Percentiles rank a stretch among this genome's conserved stretches.
Conservation (phyloP, 2,797 vertebrate species). For the Distichodus sexfasciatus region DNA sequence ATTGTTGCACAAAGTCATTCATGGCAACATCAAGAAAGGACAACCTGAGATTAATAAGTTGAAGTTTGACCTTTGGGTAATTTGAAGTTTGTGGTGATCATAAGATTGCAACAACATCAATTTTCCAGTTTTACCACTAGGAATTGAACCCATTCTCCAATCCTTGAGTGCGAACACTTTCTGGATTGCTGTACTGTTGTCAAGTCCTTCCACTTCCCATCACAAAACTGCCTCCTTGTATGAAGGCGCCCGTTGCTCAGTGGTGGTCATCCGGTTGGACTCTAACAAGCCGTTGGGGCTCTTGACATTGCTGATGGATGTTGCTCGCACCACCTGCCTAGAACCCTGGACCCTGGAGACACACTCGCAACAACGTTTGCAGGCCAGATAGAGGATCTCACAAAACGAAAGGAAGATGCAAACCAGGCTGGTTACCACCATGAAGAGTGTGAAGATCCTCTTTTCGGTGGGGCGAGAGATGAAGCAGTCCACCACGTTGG, state of each 20-base stretch:
- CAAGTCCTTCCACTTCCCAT: neutral
- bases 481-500: constrained; percentile 88
- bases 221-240: constrained; percentile 50
- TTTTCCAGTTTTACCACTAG: too few relatives aligned
- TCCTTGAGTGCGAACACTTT: neutral
- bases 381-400: constrained; percentile 81
- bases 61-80: too few relatives aligned
- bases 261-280: constrained; percentile 35
- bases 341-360: neutral
- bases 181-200: neutral
- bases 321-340: constrained; percentile 37
- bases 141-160: too few relatives aligned
- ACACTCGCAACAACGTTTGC: constrained; percentile 78
- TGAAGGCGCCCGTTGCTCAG: constrained; percentile 54
- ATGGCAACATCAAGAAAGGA: neutral
- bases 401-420: constrained; percentile 82
- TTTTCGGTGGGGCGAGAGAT: constrained; percentile 88
- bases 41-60: neutral
- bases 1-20: neutral
- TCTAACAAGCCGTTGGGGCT: constrained; percentile 52
- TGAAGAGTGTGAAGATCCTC: constrained; percentile 88
- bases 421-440: constrained; percentile 78
- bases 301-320: constrained; percentile 55
- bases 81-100: too few relatives aligned
- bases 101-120: too few relatives aligned